Conservation (phyloP, 1,140 invertebrate genomes). For the Drosophila pseudoananassae region DNA sequence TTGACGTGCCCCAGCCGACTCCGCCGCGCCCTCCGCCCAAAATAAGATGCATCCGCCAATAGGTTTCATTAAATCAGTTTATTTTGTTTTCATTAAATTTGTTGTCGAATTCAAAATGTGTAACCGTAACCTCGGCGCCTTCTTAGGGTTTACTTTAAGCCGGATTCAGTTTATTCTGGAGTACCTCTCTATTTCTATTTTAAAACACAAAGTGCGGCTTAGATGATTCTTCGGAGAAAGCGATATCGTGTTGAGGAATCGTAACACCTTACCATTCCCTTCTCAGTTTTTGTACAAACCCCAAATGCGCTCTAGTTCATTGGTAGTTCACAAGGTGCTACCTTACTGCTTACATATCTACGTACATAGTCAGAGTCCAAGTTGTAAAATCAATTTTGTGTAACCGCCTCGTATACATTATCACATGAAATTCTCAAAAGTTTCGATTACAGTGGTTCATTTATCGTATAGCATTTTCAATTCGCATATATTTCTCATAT, state of each 20-base stretch:
- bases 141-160: too few relatives aligned
- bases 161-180: too few relatives aligned
- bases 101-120: constrained; percentile 68
- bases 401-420: constrained; percentile 74
- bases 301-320: constrained; percentile 47
- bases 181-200: constrained; percentile 1
- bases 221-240: too few relatives aligned
- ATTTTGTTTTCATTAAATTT: constrained; percentile 58
- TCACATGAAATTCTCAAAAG: constrained; percentile 81
- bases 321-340: constrained; percentile 45
- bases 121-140: constrained; percentile 35
- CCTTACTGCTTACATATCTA: constrained; percentile 31
- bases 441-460: constrained; percentile 54
- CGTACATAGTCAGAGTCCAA: constrained; percentile 42
- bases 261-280: background rate
- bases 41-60: constrained; percentile 36
- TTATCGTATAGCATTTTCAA: constrained; percentile 25
- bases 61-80: constrained; percentile 48
- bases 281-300: constrained; percentile 43
- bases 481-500: constrained; percentile 61
- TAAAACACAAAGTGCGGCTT: background rate
- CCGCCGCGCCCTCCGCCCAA: constrained; percentile 16
- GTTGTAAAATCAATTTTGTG: constrained; percentile 51
- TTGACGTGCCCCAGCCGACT: constrained; percentile 54
- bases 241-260: too few relatives aligned